These are phyloP conservation scores for Drosophila lutescens DNA, from an alignment of 2,888 invertebrate genomes.

Conservation along the genomic window DNA sequence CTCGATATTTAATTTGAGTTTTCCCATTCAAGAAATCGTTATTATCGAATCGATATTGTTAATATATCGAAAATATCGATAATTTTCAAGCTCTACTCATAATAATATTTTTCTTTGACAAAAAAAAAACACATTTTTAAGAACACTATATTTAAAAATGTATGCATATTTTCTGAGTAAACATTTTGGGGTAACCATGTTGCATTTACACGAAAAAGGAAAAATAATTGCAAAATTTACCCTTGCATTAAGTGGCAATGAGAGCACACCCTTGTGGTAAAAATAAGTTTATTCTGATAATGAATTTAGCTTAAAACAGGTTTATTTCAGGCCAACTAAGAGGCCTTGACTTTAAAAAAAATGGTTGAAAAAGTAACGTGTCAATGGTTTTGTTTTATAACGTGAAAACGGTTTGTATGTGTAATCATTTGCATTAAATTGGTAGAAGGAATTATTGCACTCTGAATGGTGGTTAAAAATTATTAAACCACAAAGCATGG, in stretches of 20 bases:
- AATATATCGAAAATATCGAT: too few relatives aligned
- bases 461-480: neutral
- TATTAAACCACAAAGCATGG: neutral
- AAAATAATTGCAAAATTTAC: conserved; percentile 33
- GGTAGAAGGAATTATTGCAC: conserved; percentile 1
- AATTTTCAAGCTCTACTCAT: too few relatives aligned
- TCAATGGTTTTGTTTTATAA: conserved; percentile 39
- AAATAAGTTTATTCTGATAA: conserved; percentile 20
- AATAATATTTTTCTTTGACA: too few relatives aligned
- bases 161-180: conserved; percentile 6
- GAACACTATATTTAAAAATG: neutral
- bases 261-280: conserved; percentile 10
- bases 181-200: conserved; percentile 10
- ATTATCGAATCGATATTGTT: too few relatives aligned
- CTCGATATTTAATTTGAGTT: too few relatives aligned
- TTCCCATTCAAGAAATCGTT: too few relatives aligned
- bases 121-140: too few relatives aligned
- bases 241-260: conserved; percentile 34
- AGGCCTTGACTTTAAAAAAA: conserved; percentile 9
- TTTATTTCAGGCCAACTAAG: conserved; percentile 13
- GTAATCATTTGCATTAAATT: conserved; percentile 20
- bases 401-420: conserved; percentile 35
- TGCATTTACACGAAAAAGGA: conserved; percentile 23
- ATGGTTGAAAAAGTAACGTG: conserved; percentile 14
- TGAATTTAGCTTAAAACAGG: conserved; percentile 26